These are phyloP conservation scores for Aproaerema taeniolella DNA, from an alignment of 2,888 invertebrate genomes.

Conservation along the genomic window DNA sequence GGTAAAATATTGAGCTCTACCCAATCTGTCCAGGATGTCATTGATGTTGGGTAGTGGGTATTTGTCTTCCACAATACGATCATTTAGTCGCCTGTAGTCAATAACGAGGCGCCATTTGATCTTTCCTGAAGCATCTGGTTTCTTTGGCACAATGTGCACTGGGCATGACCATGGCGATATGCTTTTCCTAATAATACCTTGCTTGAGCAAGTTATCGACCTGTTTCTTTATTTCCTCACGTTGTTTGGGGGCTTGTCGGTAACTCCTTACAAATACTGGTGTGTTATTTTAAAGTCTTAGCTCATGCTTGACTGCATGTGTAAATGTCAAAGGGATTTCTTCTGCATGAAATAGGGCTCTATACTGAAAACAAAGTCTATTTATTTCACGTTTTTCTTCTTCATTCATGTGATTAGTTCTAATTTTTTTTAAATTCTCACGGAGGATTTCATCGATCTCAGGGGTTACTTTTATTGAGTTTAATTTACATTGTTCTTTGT, in stretches of 20 bases:
- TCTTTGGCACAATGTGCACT: too few relatives aligned
- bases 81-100: not conserved
- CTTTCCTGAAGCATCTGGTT: not conserved
- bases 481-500: not conserved
- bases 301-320: not conserved
- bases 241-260: not conserved
- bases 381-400: not conserved
- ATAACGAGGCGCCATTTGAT: not conserved
- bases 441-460: not conserved
- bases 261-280: conserved; percentile 1
- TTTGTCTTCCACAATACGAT: conserved; percentile 1
- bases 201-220: not conserved
- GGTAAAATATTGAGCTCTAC: not conserved
- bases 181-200: not conserved
- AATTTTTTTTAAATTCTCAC: not conserved
- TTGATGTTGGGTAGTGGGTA: too few relatives aligned
- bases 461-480: not conserved
- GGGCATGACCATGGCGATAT: not conserved
- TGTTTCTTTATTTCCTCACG: not conserved
- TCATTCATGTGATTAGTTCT: not conserved
- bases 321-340: not conserved
- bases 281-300: not conserved
- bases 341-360: not conserved
- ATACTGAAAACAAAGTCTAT: not conserved
- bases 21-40: too few relatives aligned